Evolutionary conservation across 2,113 vertebrate genomes (phyloP).

Genomic region (Ahaetulla prasina): DNA sequence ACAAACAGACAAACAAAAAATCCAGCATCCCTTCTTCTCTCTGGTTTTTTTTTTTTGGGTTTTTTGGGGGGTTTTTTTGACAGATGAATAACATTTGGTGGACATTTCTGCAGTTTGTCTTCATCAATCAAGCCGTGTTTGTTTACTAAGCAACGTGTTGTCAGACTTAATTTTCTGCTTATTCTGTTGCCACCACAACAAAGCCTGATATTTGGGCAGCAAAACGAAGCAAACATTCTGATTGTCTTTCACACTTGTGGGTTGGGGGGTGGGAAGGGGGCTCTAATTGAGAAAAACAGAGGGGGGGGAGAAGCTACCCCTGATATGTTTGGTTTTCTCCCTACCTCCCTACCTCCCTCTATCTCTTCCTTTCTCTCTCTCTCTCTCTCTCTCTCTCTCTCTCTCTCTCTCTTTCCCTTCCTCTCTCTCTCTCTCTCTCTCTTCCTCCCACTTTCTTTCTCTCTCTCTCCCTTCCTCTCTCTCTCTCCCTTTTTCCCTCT

Average conservation of each 20-base stretch:
- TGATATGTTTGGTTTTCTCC: neutral
- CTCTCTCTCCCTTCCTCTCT: too few relatives aligned
- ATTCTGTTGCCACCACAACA: constrained; percentile 71
- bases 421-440: neutral
- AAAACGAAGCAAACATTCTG: constrained; percentile 62
- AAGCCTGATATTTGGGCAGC: constrained; percentile 72
- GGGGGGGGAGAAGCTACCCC: neutral
- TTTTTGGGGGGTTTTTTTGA: constrained; percentile 63
- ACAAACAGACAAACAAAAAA: constrained; percentile 7
- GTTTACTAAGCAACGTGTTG: constrained; percentile 83
- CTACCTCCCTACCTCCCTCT: too few relatives aligned
- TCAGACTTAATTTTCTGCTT: constrained; percentile 84
- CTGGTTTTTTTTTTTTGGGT: too few relatives aligned
- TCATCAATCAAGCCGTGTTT: constrained; percentile 80
- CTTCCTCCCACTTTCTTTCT: too few relatives aligned
- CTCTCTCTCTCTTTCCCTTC: too few relatives aligned
- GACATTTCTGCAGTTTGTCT: constrained; percentile 78
- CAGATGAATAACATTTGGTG: constrained; percentile 72
- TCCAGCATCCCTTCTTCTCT: neutral
- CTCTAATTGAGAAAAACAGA: constrained; percentile 34
- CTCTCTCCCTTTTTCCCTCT: too few relatives aligned
- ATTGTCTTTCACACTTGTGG: constrained; percentile 56
- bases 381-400: too few relatives aligned
- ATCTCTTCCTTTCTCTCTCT: too few relatives aligned
- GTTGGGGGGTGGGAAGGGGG: constrained; percentile 41